phyloP scores from a whole-genome alignment of 2,113 vertebrate genomes.

The Carassius gibelio region DNA sequence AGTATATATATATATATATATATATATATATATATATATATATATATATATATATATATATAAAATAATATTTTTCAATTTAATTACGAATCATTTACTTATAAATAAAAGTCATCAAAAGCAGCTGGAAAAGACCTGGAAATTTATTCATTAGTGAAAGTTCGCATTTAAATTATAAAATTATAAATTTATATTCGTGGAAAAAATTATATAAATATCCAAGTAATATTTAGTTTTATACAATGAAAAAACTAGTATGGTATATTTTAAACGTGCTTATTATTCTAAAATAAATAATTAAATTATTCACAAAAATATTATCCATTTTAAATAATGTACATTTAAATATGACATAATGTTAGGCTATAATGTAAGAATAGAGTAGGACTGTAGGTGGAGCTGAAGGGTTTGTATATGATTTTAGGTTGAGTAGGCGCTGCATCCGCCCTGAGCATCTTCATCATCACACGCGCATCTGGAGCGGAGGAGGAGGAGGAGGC shows the following conservation, averaged over 20 bases:
- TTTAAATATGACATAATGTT: too few species aligned
- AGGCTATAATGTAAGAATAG: too few species aligned
- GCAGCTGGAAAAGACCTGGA: not conserved
- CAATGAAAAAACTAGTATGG: not conserved
- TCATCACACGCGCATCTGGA: conserved; percentile 17
- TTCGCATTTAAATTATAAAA: not conserved
- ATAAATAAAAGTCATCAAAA: not conserved
- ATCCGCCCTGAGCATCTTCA: conserved; percentile 33
- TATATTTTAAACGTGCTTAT: not conserved
- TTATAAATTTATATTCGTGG: not conserved
- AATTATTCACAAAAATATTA: too few species aligned
- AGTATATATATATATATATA: too few species aligned
- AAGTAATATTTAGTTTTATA: not conserved
- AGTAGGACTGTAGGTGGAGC: conserved; percentile 21
- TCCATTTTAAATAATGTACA: too few species aligned
- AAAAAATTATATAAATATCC: not conserved
- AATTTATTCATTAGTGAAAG: not conserved
- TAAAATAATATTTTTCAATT: too few species aligned
- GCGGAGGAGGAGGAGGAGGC: conserved; percentile 1
- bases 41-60: too few species aligned
- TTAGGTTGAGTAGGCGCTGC: not conserved
- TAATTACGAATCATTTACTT: too few species aligned
- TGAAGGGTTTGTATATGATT: conserved; percentile 3
- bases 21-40: too few species aligned
- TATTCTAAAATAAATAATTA: not conserved